Percentiles rank a stretch among this genome's conserved stretches.
phyloP scores from a whole-genome alignment of 2,797 vertebrate species.

The Sarcophilus harrisii region DNA sequence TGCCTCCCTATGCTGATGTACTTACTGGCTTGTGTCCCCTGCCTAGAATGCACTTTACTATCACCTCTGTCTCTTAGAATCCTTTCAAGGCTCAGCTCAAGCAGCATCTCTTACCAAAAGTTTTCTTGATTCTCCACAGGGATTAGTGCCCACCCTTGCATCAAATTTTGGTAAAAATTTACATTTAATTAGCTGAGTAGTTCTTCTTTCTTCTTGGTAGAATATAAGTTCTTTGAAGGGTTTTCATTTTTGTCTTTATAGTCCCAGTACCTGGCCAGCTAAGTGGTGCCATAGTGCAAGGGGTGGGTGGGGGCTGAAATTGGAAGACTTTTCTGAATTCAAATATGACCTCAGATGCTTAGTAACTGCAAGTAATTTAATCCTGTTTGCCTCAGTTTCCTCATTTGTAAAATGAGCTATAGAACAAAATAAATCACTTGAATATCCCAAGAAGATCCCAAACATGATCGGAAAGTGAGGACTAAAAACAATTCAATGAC shows the following conservation, averaged over 20 bases:
- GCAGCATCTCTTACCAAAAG: background rate
- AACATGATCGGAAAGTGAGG: too few relatives aligned
- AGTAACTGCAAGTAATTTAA: background rate
- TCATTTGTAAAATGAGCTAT: background rate
- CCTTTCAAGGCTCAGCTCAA: background rate
- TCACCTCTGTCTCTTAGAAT: background rate
- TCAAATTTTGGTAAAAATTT: too few relatives aligned
- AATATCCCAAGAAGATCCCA: background rate
- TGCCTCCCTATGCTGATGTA: background rate
- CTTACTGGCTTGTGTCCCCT: background rate
- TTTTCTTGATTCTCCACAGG: background rate
- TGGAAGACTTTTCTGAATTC: background rate
- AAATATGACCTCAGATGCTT: background rate
- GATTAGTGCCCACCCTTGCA: too few relatives aligned
- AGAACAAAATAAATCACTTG: background rate
- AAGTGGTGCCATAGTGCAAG: background rate
- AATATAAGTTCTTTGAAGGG: background rate
- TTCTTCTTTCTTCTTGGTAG: background rate
- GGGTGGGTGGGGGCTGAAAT: background rate
- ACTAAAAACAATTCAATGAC: background rate
- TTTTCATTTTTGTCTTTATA: background rate
- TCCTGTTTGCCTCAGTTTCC: background rate
- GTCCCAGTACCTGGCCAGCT: too few relatives aligned
- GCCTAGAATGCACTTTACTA: background rate
- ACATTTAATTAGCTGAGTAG: background rate